Evolutionary conservation across 2,113 vertebrate genomes (phyloP), one percentile per base, ranked within the genome.

Genomic region (Albula goreensis): DNA sequence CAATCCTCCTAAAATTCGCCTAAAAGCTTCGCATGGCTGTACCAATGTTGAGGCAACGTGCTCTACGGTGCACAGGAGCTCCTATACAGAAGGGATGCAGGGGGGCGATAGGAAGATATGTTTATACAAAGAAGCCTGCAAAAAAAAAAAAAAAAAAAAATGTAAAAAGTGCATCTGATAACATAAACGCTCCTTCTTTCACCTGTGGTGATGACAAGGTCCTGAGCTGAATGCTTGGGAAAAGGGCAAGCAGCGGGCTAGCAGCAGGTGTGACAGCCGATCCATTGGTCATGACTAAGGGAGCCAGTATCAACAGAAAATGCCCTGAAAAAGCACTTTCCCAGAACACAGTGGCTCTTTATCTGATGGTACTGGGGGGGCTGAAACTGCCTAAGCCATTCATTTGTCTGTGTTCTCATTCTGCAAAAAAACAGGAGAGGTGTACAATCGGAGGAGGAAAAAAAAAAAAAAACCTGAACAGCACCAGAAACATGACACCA

Each of bases 301-400:
- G 5, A 31, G 50, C 74, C 60, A 50, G 74, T 78, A 25, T 85
- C 70, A 78, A 78, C 50, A n/a, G 70, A 3, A 41, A 53, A 19
- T 41, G 70, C 66, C 60, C 49, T 12, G 10, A 50, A 66, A 48
- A 60, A 31, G 22, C 66, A 86, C 41, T 83, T 81, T 50, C 80
- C 63, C 85, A 83, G 19, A 83, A 83, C n/a, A 81, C 53, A 31
- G 48, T 56, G n/a, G 57, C 85, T 10, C 78, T 81, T 63, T 50
- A 19, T 70, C 19, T 79, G 57, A 80, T 70, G 15, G 10, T 19
- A 51, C 4, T 0, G 66, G 50, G 5, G n/a, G 12, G 56, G 22
- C 83, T 52, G 49, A 49, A 31, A 70, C 78, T 85, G n/a, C 70
- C 50, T 78, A 9, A 52, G 48, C 51, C 17, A 19, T n/a, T 78